Evolutionary conservation across 2,797 vertebrate species (phyloP).

Genomic region (Danio choprae): DNA sequence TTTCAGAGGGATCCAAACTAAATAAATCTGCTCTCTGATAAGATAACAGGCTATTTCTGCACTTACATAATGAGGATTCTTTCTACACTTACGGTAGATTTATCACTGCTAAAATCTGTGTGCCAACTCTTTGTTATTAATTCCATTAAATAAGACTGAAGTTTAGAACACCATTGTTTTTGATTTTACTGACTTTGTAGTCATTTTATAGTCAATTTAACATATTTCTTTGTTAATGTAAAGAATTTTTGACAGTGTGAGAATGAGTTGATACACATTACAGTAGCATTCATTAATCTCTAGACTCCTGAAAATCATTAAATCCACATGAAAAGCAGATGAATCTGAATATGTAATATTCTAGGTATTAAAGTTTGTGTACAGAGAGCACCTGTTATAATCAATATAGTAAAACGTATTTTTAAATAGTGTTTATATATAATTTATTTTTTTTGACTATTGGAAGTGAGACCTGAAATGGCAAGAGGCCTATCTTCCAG

Average conservation of each 20-base stretch:
- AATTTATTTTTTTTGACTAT: not conserved
- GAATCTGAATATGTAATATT: not conserved
- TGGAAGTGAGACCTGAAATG: conserved; percentile 52
- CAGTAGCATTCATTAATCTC: conserved; percentile 29
- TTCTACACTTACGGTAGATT: conserved; percentile 10
- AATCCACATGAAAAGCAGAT: not conserved
- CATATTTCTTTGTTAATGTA: conserved; percentile 11
- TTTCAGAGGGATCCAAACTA: conserved; percentile 36
- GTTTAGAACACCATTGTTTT: not conserved
- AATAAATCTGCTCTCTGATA: conserved; percentile 40
- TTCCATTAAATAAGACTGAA: conserved; percentile 7
- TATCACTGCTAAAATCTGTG: not conserved
- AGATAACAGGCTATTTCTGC: conserved; percentile 22
- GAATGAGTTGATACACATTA: conserved; percentile 45
- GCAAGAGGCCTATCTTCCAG: conserved; percentile 63
- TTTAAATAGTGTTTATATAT: not conserved
- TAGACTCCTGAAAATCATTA: not conserved
- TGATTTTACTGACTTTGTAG: not conserved
- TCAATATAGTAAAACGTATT: conserved; percentile 10
- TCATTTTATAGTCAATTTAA: conserved; percentile 2
- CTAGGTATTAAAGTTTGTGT: not conserved
- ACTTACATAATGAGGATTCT: conserved; percentile 7
- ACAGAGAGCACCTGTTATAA: not conserved
- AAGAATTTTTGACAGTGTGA: conserved; percentile 33
- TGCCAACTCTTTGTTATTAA: conserved; percentile 15